These are phyloP conservation scores for Lemur catta DNA, from an alignment of 2,797 vertebrate genomes.

Conservation along the genomic window DNA sequence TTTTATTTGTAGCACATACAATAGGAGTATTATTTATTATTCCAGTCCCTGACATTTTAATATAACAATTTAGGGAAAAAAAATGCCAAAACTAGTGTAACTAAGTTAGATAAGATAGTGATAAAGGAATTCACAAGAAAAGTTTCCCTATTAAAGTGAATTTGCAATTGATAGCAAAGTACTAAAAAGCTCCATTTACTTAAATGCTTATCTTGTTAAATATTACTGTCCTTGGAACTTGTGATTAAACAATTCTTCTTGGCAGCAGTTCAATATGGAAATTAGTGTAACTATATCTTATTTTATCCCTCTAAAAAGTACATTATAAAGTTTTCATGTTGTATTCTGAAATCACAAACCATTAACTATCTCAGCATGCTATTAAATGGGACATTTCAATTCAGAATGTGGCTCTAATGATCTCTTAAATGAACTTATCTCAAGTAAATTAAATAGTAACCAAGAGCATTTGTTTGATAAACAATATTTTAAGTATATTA, in stretches of 20 bases:
- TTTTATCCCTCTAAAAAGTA: constrained; percentile 47
- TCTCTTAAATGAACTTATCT: constrained; percentile 22
- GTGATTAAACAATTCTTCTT: constrained; percentile 29
- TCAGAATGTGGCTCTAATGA: neutral
- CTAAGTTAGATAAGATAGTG: neutral
- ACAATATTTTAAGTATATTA: neutral
- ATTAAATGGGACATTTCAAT: constrained; percentile 30
- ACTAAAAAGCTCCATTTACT: constrained; percentile 40
- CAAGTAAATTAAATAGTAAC: constrained; percentile 38
- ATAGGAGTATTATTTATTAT: neutral
- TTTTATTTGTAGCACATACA: neutral
- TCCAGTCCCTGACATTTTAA: neutral
- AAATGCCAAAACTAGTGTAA: neutral
- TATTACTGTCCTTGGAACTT: constrained; percentile 12
- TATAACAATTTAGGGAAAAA: neutral
- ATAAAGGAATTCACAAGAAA: constrained; percentile 42
- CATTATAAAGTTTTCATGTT: constrained; percentile 45
- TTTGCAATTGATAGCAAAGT: constrained; percentile 33
- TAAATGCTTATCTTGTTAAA: constrained; percentile 18
- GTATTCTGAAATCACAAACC: constrained; percentile 42
- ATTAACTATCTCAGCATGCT: constrained; percentile 24
- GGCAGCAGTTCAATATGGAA: constrained; percentile 43
- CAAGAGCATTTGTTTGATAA: neutral
- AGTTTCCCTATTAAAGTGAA: neutral
- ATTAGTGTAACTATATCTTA: constrained; percentile 44